A percentile compares a stretch with the other conserved stretches of the same genome.
These are phyloP conservation scores for Chaetodon trifasciatus DNA, from an alignment of 2,797 vertebrate species.

Conservation along the genomic window DNA sequence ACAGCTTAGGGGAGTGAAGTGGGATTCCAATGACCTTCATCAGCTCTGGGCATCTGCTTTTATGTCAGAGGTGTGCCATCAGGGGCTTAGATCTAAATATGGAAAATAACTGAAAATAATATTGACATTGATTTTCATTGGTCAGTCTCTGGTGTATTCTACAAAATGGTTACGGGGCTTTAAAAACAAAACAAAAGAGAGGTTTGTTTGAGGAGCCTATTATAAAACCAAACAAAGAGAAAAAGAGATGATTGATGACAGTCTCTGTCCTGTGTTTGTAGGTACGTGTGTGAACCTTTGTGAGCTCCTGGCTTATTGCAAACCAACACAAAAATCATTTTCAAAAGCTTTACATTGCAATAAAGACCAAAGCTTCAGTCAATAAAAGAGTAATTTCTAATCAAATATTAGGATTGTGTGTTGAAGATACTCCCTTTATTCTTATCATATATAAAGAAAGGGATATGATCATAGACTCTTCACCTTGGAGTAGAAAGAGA, in stretches of 20 bases:
- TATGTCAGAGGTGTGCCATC: conserved; percentile 6
- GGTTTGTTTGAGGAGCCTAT: conserved; percentile 20
- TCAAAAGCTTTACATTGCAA: conserved; percentile 5
- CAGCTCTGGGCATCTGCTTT: conserved; percentile 11
- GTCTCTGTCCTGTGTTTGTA: not conserved
- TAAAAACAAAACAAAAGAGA: not conserved
- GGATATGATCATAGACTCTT: not conserved
- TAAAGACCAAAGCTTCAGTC: not conserved
- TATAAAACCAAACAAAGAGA: conserved; percentile 7
- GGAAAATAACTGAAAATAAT: not conserved
- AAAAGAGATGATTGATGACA: not conserved
- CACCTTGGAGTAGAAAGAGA: not conserved
- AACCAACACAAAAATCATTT: not conserved
- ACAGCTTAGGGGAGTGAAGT: not conserved
- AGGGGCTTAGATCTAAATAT: not conserved
- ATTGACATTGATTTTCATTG: not conserved
- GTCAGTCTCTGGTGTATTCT: not conserved
- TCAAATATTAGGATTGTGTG: conserved; percentile 15
- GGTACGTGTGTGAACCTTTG: not conserved
- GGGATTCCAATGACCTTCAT: not conserved
- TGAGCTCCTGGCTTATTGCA: not conserved
- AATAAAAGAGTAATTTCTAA: not conserved
- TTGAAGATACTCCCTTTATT: conserved; percentile 12
- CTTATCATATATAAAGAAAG: not conserved
- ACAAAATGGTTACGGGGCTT: not conserved